Conservation (phyloP, 2,113 vertebrate genomes). For the Galemys pyrenaicus region DNA sequence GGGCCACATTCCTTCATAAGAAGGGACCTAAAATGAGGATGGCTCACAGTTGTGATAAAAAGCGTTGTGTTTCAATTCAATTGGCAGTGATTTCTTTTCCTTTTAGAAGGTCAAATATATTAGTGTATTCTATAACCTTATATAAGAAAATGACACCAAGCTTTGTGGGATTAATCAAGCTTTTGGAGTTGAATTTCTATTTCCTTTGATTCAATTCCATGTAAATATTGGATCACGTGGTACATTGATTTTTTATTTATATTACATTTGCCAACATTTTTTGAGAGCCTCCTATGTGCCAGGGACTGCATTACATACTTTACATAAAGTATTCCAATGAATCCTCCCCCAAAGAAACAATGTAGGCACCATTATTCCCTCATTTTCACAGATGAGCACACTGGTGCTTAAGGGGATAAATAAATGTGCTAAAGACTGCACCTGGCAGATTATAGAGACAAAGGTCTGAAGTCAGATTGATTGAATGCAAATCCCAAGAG, state of each 20-base stretch:
- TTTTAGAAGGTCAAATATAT: not conserved
- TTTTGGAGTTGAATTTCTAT: not conserved
- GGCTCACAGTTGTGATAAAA: not conserved
- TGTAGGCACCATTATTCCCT: not conserved
- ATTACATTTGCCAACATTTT: constrained; percentile 22
- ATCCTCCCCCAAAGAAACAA: not conserved
- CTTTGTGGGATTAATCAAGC: not conserved
- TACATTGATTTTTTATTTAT: not conserved
- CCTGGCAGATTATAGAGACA: not conserved
- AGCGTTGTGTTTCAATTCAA: not conserved
- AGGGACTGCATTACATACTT: not conserved
- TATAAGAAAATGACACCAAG: not conserved
- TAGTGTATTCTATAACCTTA: not conserved
- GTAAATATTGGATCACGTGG: not conserved
- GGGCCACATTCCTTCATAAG: not conserved
- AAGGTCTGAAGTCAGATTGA: not conserved
- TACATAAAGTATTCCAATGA: not conserved
- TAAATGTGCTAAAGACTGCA: not conserved
- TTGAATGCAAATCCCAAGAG: not conserved
- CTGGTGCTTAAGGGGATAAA: not conserved
- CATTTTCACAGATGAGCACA: not conserved
- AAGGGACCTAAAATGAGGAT: constrained; percentile 16
- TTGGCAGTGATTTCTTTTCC: not conserved
- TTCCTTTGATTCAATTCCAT: not conserved
- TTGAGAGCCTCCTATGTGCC: not conserved